These are phyloP conservation scores for Diorhabda carinulata DNA, from an alignment of 1,140 invertebrate species.

Conservation along the genomic window DNA sequence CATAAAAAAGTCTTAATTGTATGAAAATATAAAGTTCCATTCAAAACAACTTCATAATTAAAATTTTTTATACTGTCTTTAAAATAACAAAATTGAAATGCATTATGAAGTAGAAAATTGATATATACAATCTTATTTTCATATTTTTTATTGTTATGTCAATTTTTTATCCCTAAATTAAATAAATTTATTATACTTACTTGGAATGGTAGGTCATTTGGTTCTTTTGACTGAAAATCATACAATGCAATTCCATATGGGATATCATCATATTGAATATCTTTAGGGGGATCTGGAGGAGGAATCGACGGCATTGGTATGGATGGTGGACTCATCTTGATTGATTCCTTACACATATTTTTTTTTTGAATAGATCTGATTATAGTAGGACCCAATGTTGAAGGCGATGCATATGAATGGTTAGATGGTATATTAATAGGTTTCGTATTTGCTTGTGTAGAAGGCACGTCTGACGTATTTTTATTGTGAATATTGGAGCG, in stretches of 20 bases:
- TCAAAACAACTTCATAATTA: not conserved
- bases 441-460: constrained; percentile 14
- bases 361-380: constrained; percentile 39
- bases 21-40: constrained; percentile 4
- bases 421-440: constrained; percentile 17
- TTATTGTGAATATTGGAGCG: constrained; percentile 12
- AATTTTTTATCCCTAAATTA: not conserved
- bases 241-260: constrained; percentile 69
- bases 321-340: constrained; percentile 44
- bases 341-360: constrained; percentile 34
- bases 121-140: too few relatives aligned
- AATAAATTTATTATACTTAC: constrained; percentile 46
- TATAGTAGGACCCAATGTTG: constrained; percentile 40
- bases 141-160: not conserved
- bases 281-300: constrained; percentile 65
- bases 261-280: constrained; percentile 47
- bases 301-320: constrained; percentile 74
- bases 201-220: constrained; percentile 69
- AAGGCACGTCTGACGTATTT: not conserved
- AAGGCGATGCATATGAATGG: constrained; percentile 22
- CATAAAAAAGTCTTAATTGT: constrained; percentile 5
- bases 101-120: too few relatives aligned
- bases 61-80: not conserved
- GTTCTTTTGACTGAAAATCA: constrained; percentile 65
- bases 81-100: not conserved